A percentile compares a stretch with the other conserved stretches of the same genome.
phyloP scores from a whole-genome alignment of 2,113 vertebrate genomes.

The Osmerus eperlanus region DNA sequence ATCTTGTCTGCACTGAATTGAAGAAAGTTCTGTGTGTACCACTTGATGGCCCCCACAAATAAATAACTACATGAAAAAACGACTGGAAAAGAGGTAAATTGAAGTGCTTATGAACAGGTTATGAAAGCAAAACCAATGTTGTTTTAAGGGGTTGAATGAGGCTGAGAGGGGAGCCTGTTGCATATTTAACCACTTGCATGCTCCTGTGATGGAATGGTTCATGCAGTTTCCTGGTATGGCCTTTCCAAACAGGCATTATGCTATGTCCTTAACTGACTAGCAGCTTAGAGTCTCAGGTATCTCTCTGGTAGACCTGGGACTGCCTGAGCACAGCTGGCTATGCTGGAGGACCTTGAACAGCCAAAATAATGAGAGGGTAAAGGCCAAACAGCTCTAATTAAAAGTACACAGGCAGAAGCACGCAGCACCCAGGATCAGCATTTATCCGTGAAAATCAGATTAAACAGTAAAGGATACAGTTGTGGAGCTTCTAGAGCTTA shows the following conservation, averaged over 20 bases:
- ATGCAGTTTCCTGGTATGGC: background rate
- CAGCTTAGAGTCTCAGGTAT: background rate
- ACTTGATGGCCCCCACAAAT: constrained; percentile 30
- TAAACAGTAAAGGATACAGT: constrained; percentile 57
- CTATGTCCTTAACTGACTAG: background rate
- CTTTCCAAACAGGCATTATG: background rate
- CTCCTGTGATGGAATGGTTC: constrained; percentile 17
- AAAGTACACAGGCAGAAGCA: constrained; percentile 35
- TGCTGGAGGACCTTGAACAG: constrained; percentile 43
- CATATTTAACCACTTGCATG: constrained; percentile 34
- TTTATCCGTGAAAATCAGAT: constrained; percentile 63
- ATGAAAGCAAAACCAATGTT: constrained; percentile 7
- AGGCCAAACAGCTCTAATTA: constrained; percentile 55
- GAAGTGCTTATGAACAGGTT: background rate
- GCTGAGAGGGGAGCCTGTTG: constrained; percentile 21
- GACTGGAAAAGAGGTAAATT: background rate
- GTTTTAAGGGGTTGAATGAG: background rate
- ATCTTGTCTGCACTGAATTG: background rate
- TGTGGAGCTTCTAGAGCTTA: constrained; percentile 43
- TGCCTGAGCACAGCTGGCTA: constrained; percentile 19
- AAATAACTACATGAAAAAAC: background rate
- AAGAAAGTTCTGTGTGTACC: background rate
- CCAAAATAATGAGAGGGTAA: constrained; percentile 57
- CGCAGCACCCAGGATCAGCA: constrained; percentile 40
- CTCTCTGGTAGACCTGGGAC: background rate